Evolutionary conservation across 2,888 invertebrate species (phyloP).

Genomic region (Crepidodera aurea): DNA sequence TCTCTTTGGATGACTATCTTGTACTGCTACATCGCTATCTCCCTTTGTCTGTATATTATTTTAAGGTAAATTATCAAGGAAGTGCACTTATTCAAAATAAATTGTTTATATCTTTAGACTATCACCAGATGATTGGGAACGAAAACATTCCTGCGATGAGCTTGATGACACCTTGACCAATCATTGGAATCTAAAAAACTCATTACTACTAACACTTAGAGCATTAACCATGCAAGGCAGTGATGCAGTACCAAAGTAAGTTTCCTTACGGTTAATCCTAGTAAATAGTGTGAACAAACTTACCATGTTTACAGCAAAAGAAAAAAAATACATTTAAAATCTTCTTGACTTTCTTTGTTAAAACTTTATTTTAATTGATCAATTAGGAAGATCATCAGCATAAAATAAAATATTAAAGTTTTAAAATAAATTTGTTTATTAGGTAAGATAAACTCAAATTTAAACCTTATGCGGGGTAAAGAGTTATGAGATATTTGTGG

Average conservation of each 20-base stretch:
- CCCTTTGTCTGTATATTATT: slow-evolving; percentile 80
- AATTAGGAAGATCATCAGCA: no score
- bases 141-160: slow-evolving; percentile 89
- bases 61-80: slow-evolving; percentile 63
- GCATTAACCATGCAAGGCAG: slow-evolving; percentile 94
- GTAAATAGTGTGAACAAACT: not conserved
- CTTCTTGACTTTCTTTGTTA: no score
- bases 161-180: slow-evolving; percentile 90
- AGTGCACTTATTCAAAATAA: no score
- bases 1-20: slow-evolving; percentile 92
- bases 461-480: no score
- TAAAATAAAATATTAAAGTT: no score
- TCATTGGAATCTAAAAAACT: slow-evolving; percentile 86
- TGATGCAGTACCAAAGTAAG: slow-evolving; percentile 88
- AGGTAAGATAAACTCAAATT: no score
- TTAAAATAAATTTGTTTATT: no score
- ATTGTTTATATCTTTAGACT: slow-evolving; percentile 62
- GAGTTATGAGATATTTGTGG: no score
- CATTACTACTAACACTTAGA: slow-evolving; percentile 92
- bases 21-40: slow-evolving; percentile 82
- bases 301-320: no score
- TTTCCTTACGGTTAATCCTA: no score
- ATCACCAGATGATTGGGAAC: slow-evolving; percentile 92
- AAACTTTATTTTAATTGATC: no score
- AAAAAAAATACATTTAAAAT: no score